Percentiles rank a stretch among this genome's conserved stretches.
These are phyloP conservation scores for Cichlasoma orientale DNA, from an alignment of 2,797 vertebrate species.

Conservation along the genomic window DNA sequence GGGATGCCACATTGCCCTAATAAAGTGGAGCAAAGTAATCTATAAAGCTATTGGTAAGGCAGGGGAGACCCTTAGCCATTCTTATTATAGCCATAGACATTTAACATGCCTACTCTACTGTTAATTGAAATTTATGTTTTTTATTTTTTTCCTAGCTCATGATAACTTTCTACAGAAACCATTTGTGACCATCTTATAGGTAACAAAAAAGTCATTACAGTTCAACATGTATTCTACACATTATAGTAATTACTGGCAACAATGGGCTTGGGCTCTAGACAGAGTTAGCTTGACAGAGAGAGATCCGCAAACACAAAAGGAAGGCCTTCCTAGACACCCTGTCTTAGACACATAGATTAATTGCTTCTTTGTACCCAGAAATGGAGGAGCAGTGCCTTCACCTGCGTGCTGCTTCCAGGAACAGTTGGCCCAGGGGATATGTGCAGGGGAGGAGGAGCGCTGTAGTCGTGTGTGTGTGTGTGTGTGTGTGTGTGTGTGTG, in stretches of 20 bases:
- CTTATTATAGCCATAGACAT: conserved; percentile 72
- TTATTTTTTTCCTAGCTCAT: conserved; percentile 65
- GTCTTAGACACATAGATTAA: conserved; percentile 78
- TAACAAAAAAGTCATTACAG: conserved; percentile 80
- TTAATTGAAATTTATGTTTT: conserved; percentile 73
- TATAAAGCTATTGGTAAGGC: conserved; percentile 66
- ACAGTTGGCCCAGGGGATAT: conserved; percentile 52
- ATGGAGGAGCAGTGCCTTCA: conserved; percentile 80
- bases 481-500: not conserved
- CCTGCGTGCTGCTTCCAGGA: conserved; percentile 74
- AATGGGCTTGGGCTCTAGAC: conserved; percentile 72
- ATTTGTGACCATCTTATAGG: conserved; percentile 70
- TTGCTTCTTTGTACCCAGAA: conserved; percentile 86
- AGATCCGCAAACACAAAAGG: conserved; percentile 78
- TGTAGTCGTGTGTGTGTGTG: not conserved
- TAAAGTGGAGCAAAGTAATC: conserved; percentile 70
- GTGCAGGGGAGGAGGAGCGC: conserved; percentile 29
- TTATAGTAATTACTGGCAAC: conserved; percentile 85
- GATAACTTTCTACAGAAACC: conserved; percentile 37
- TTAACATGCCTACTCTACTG: conserved; percentile 77
- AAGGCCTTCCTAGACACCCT: conserved; percentile 71
- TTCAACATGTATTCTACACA: conserved; percentile 83
- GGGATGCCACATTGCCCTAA: conserved; percentile 55
- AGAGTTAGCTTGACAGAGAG: conserved; percentile 59
- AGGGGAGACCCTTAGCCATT: conserved; percentile 71